Evolutionary conservation across 1,140 invertebrate genomes (phyloP).

Genomic region (Bombus superbus): DNA sequence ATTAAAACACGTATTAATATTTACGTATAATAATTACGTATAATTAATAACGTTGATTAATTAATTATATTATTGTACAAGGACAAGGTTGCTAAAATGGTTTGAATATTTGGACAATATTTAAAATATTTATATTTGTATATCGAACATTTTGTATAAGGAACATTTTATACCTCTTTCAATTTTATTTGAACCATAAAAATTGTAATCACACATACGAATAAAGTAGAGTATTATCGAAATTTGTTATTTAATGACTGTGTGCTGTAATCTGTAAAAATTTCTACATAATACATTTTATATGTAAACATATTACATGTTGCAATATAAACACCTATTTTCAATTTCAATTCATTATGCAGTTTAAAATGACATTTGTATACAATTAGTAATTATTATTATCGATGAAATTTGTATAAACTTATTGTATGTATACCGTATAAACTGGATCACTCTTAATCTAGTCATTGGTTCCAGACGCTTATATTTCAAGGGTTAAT

Average conservation of each 20-base stretch:
- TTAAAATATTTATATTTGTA: neutral
- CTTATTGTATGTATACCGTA: neutral
- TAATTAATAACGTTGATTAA: neutral
- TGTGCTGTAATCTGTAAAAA: neutral
- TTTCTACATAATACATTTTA: neutral
- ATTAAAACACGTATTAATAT: too few species aligned
- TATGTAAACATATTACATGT: neutral
- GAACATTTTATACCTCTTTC: neutral
- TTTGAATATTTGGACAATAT: neutral
- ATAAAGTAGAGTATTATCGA: neutral
- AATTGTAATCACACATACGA: neutral
- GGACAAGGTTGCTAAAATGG: neutral
- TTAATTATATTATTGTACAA: neutral
- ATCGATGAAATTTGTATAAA: neutral
- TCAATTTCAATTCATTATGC: neutral
- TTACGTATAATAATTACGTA: too few species aligned
- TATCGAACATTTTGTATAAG: too few species aligned
- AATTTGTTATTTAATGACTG: neutral
- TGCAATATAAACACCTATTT: neutral
- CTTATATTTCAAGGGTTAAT: neutral
- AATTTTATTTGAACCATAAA: neutral
- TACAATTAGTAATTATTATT: neutral
- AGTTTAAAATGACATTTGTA: neutral
- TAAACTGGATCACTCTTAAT: neutral
- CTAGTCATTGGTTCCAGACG: neutral